These are phyloP conservation scores for Steinernema scapterisci DNA, from an alignment of 2,888 invertebrate species.

Conservation along the genomic window DNA sequence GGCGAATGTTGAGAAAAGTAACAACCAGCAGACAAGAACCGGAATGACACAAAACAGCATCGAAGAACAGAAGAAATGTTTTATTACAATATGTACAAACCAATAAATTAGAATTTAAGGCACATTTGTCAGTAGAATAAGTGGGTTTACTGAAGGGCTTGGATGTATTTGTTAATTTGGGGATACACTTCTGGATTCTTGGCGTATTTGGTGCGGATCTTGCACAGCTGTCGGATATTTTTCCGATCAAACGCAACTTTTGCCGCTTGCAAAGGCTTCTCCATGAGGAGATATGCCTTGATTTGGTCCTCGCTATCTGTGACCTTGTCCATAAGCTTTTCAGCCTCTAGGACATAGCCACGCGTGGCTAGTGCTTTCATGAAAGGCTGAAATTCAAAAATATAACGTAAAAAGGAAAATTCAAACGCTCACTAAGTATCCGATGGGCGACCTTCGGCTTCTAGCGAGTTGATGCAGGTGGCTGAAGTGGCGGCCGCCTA, in stretches of 20 bases:
- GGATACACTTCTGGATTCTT: slow-evolving; percentile 33
- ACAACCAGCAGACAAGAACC: too few species aligned
- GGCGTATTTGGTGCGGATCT: slow-evolving; percentile 45
- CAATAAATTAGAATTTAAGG: not conserved
- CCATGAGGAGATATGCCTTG: slow-evolving; percentile 36
- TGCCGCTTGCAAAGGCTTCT: slow-evolving; percentile 42
- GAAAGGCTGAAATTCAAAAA: slow-evolving; percentile 35
- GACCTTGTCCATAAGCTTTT: slow-evolving; percentile 43
- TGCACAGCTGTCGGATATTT: slow-evolving; percentile 43
- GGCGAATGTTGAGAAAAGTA: too few species aligned
- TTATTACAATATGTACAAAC: not conserved
- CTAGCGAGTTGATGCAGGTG: slow-evolving; percentile 41
- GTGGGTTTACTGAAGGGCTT: not conserved
- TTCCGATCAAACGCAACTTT: slow-evolving; percentile 50
- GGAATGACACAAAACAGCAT: not conserved
- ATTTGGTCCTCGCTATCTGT: slow-evolving; percentile 38
- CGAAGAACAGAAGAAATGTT: not conserved
- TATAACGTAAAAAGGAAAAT: not conserved
- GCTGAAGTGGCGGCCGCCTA: slow-evolving; percentile 31
- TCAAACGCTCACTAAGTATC: slow-evolving; percentile 38
- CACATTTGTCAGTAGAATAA: not conserved
- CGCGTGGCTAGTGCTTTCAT: slow-evolving; percentile 38
- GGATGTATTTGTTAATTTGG: not conserved
- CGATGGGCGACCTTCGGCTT: slow-evolving; percentile 40
- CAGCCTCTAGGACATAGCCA: slow-evolving; percentile 40